phyloP scores from a whole-genome alignment of 2,797 vertebrate species.

The Champsocephalus gunnari region DNA sequence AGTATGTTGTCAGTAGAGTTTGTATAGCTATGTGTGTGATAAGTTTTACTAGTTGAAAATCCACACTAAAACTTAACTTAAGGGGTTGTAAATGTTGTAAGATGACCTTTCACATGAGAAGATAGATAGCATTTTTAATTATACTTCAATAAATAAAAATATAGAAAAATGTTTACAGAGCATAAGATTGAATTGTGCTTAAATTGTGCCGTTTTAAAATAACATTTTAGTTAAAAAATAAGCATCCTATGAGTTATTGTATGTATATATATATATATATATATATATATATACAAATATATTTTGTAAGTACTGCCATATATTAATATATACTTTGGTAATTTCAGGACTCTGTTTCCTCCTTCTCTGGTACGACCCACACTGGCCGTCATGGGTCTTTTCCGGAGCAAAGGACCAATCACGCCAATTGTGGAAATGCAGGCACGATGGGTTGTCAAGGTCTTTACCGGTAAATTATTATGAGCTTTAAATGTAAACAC shows the following conservation, averaged over 20 bases:
- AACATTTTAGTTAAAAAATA: not conserved
- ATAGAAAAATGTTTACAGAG: not conserved
- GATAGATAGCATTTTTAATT: not conserved
- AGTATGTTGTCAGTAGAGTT: not conserved
- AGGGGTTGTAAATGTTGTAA: not conserved
- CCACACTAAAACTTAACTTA: not conserved
- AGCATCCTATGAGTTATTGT: not conserved
- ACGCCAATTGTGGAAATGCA: conserved; percentile 85
- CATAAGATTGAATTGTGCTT: no score
- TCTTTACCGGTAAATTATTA: conserved; percentile 81
- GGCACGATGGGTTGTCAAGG: conserved; percentile 81
- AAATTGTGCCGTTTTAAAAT: not conserved
- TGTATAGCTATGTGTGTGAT: not conserved
- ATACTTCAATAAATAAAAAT: not conserved
- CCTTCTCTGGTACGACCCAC: conserved; percentile 80
- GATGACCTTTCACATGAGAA: not conserved
- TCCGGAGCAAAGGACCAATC: conserved; percentile 77
- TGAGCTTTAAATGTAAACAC: not conserved
- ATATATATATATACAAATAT: no score
- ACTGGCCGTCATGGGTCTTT: conserved; percentile 80
- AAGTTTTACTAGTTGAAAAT: not conserved
- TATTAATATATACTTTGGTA: not conserved
- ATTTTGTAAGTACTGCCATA: no score
- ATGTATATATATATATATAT: no score
- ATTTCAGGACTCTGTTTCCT: conserved; percentile 78